Base-by-base conservation (phyloP, 2,888 invertebrate species). In the Drosophila birchii region DNA sequence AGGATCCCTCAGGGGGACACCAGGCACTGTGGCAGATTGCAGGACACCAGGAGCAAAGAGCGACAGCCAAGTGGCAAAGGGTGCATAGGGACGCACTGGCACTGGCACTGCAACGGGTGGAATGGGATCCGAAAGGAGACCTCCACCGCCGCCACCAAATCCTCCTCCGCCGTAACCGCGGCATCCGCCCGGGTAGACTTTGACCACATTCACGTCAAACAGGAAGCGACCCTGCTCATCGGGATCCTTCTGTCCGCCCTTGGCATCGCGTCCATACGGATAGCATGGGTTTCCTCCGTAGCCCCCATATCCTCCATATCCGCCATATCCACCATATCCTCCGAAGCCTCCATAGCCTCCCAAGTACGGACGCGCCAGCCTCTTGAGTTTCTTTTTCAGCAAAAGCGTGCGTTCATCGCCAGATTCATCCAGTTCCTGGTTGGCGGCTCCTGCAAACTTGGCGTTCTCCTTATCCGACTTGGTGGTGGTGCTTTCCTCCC, bases 161-260 rank as follows among this genome's bases (percentile, higher is more conserved):
- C 80, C 79, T 20, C 80, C 78, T 0, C 87, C 83, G n/a, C 80
- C 87, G 5, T 78, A 78, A 20, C 82, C 78, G 16, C 81, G 81
- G 36, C 81, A 82, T 3, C 79, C 78, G 16, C 80, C 76, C 0
- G 55, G 70, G 63, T 90, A 90, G 11, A 91, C 84, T 69, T 92
- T 92, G 62, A 91, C 91, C 12, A 92, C 89, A 78, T 92, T 92
- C 11, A 92, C 32, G 60, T 92, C 92, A 83, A 91, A 92, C 2
- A 92, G 71, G 20, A 92, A 89, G 23, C 92, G 89, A 9, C 92
- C 92, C 67, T 92, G 89, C 11, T 88, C 91, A 3, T 60, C 77
- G n/a, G 80, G 56, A 76, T 80, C 64, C 73, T 89, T 49, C 54
- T 77, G 78, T 5, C 71, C 61, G 3, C 59, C 76, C 20, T 57